Conservation (phyloP, 92 coral and sea anemone genomes). For the Nematostella vectensis region DNA sequence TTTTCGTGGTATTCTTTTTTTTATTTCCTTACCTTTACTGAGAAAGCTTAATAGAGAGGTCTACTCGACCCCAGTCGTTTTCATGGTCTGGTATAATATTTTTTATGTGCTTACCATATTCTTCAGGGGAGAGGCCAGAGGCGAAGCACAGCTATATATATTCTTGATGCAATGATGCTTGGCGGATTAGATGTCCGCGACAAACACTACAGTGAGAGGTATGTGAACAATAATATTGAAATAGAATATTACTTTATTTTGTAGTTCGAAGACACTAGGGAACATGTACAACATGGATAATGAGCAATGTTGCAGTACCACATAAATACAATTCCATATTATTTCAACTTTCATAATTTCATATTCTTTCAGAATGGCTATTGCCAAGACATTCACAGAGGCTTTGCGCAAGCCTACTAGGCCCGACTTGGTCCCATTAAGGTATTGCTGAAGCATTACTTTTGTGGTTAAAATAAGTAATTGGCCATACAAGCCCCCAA, state of each 20-base stretch:
- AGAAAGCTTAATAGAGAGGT: too few relatives aligned
- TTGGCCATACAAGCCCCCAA: too few relatives aligned
- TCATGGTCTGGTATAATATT: too few relatives aligned
- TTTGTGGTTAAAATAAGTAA: too few relatives aligned
- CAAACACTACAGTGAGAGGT: constrained; percentile 85
- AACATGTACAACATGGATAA: neutral
- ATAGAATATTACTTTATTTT: neutral
- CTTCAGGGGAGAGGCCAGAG: constrained; percentile 86
- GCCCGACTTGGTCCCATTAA: constrained; percentile 69
- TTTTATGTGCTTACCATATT: too few relatives aligned
- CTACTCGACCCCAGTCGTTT: too few relatives aligned
- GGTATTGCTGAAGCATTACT: constrained; percentile 28
- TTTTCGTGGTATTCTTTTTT: too few relatives aligned
- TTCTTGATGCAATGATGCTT: constrained; percentile 69
- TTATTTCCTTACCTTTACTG: too few relatives aligned
- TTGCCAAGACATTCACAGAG: constrained; percentile 65
- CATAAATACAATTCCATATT: too few relatives aligned
- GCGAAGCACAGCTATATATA: constrained; percentile 69
- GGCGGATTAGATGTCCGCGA: constrained; percentile 89
- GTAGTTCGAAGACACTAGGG: neutral
- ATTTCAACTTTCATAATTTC: too few relatives aligned
- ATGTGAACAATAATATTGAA: neutral
- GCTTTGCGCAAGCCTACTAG: constrained; percentile 78
- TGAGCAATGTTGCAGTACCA: too few relatives aligned
- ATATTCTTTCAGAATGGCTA: constrained; percentile 54